A percentile compares a stretch with the other conserved stretches of the same genome.
Conservation (phyloP, 2,797 vertebrate species). For the Hipposideros larvatus region DNA sequence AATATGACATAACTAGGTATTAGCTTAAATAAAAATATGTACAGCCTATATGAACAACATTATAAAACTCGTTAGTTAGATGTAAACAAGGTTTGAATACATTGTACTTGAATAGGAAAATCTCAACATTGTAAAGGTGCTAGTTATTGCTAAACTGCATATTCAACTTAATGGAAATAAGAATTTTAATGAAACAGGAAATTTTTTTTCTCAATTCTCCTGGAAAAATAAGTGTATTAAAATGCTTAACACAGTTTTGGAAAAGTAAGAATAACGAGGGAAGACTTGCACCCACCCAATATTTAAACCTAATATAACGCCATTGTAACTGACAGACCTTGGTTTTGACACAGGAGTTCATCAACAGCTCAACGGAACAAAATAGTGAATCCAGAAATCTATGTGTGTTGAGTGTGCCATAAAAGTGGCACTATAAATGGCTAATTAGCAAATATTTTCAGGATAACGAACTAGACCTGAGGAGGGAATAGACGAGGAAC, state of each 20-base stretch:
- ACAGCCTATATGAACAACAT: neutral
- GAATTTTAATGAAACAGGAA: neutral
- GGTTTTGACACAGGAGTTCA: neutral
- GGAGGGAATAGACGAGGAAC: neutral
- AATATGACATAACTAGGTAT: neutral
- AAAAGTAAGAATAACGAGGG: constrained; percentile 3
- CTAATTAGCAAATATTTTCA: neutral
- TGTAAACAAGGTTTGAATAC: neutral
- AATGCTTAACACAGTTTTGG: neutral
- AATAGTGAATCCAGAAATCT: neutral
- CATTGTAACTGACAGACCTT: neutral
- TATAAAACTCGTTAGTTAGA: neutral
- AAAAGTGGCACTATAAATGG: neutral
- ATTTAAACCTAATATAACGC: neutral
- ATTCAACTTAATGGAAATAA: neutral
- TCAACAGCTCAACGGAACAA: neutral
- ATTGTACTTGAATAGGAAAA: neutral
- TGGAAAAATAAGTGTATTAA: neutral
- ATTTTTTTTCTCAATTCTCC: neutral
- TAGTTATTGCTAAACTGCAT: neutral
- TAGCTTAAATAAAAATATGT: neutral
- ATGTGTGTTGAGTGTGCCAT: neutral
- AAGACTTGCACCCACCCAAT: neutral
- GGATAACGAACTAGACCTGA: neutral
- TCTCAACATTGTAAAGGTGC: neutral